Base-by-base conservation (phyloP, 2,113 vertebrate species). In the Camarhynchus parvulus region DNA sequence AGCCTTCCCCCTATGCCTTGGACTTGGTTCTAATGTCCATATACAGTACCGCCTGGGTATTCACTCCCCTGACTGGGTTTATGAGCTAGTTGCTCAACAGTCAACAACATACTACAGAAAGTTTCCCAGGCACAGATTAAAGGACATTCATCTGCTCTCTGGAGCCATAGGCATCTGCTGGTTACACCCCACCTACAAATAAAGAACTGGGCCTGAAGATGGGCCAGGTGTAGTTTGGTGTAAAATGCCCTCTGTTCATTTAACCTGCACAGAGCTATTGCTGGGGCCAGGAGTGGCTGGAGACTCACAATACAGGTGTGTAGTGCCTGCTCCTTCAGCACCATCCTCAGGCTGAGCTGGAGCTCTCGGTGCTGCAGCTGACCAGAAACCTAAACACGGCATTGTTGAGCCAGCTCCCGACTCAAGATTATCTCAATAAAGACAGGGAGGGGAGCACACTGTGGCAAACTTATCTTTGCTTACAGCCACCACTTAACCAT, bases 41-140 rank as follows among this genome's bases (percentile, higher is more conserved):
- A 37, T 3, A 27, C 20, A 28, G 39, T 3, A 19, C 8, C 44
- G 52, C 15, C 66, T 22, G 33, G 55, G 75, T 19, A 70, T 21
- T 18, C 47, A 50, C 37, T 0, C 0, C 17, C 19, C 31, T 20
- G 17, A 27, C 15, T 1, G 8, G 68, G 31, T 2, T n/a, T 39
- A 3, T 0, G 10, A 63, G 15, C 44, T 52, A 27, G 9, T 13
- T 59, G 47, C 46, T 77, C 11, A 50, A 63, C 10, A 58, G 15
- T 20, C 3, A 53, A 25, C 23, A 69, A 15, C 3, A 4, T 18
- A 27, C 52, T 37, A 33, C 39, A 46, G 39, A 28, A 44, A 59
- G 11, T 19, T 21, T 42, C 37, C 46, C 27, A 24, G 31, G 4
- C 7, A 5, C 62, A 66, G 42, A 56, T 17, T 56, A 47, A 66